Base-by-base conservation (phyloP, 1,140 invertebrate genomes). In the Drosophila willistoni region DNA sequence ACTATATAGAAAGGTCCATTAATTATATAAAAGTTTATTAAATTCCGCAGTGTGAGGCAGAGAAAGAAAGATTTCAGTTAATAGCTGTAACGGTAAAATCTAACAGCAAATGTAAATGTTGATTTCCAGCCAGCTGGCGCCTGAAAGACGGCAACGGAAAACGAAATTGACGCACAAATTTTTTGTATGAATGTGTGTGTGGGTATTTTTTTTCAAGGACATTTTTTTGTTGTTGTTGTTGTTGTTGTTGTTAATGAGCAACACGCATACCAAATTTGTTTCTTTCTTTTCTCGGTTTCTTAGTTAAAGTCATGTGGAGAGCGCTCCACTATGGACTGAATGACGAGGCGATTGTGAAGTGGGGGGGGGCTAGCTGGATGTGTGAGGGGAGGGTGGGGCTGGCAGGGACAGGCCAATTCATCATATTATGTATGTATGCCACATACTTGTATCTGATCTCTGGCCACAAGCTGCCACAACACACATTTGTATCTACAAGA, bases 401-500 rank as follows among this genome's bases (percentile, higher is more conserved):
- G 44, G 44, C 7, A 47, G 44, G 17, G 44, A 47, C 44, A 51
- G 17, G 44, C 9, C 42, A 63, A 63, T 63, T 63, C 61, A 63
- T 63, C 61, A 63, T 63, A 63, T 39, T 60, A 12, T 22, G 44
- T 22, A 51, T 22, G 44, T 51, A 51, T 51, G 44, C 44, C 44
- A 51, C 44, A 51, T 51, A 51, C 19, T 51, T 51, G 44, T 51
- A 14, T 56, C 57, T 62, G 17, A 36, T 19, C 55, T 54, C 22
- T 25, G 19, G 41, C 73, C 69, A 64, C 73, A 75, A 75, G 69
- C 74, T 73, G 71, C 51, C 74, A 57, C 25, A n/a, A 42, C 44
- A 22, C 44, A 70, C 67, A 77, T 77, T 77, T 71, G 75, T 66
- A 68, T 67, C 75, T 42, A 44, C 64, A 55, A 68, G 68, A 75